These are phyloP conservation scores for Zaprionus tsacasi DNA, from an alignment of 1,140 invertebrate species.

Conservation along the genomic window DNA sequence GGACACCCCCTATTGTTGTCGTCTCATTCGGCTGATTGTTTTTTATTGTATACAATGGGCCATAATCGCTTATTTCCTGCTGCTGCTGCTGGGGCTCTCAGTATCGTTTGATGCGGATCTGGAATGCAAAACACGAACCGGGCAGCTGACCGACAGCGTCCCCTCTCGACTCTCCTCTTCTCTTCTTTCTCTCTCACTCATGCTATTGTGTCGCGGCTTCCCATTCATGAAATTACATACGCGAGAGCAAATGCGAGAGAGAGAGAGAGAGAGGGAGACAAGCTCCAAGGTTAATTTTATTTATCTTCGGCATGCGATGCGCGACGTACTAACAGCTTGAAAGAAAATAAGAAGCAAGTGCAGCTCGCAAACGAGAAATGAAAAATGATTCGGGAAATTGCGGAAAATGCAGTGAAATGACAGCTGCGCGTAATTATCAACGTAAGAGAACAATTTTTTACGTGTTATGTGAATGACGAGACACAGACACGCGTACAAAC, in stretches of 20 bases:
- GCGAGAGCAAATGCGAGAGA: constrained; percentile 10
- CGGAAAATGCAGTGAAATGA: constrained; percentile 19
- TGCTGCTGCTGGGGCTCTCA: constrained; percentile 11
- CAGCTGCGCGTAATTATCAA: constrained; percentile 38
- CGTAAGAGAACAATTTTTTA: constrained; percentile 4
- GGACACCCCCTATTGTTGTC: background rate
- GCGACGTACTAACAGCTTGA: constrained; percentile 10
- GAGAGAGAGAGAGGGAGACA: constrained; percentile 7
- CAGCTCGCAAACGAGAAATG: constrained; percentile 21
- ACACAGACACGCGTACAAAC: constrained; percentile 33
- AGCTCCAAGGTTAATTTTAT: constrained; percentile 71
- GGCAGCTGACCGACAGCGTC: constrained; percentile 29
- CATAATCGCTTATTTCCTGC: constrained; percentile 68
- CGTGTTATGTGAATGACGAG: constrained; percentile 20
- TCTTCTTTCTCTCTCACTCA: background rate
- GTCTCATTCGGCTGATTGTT: constrained; percentile 37
- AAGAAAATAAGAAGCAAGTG: constrained; percentile 32
- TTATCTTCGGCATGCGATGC: constrained; percentile 57
- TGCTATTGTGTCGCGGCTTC: constrained; percentile 15
- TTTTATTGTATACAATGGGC: constrained; percentile 47
- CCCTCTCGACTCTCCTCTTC: background rate
- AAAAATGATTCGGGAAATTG: constrained; percentile 7
- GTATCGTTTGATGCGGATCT: constrained; percentile 34
- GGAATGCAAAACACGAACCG: constrained; percentile 60
- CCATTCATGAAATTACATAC: constrained; percentile 61